phyloP scores from a whole-genome alignment of 2,113 vertebrate species.

The Halcyon senegalensis region DNA sequence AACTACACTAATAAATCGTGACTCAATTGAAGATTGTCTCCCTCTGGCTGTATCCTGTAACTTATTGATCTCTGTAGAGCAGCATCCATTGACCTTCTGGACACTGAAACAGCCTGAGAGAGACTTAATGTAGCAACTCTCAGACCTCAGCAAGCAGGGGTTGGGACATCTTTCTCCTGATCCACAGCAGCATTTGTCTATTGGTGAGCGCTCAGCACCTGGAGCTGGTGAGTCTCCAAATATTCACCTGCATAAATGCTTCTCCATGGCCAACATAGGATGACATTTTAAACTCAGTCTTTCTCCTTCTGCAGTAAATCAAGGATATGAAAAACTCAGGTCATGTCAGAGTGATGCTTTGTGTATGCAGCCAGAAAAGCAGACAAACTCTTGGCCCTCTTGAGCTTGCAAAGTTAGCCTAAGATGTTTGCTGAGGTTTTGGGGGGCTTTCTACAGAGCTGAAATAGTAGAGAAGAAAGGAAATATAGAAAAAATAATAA shows the following conservation, averaged over 20 bases:
- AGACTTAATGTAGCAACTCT: neutral
- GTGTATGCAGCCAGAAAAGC: neutral
- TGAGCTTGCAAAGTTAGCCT: neutral
- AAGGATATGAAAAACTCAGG: neutral
- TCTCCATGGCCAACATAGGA: fast-evolving
- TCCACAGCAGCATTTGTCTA: neutral
- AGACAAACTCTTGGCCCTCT: neutral
- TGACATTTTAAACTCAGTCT: neutral
- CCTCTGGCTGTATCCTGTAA: neutral
- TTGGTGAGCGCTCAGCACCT: neutral
- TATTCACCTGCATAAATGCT: neutral
- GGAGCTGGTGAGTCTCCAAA: neutral
- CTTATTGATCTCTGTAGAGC: neutral
- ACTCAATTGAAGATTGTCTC: fast-evolving
- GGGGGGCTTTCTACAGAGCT: neutral
- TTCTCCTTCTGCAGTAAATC: neutral
- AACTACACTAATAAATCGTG: neutral
- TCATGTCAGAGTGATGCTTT: neutral
- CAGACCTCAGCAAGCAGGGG: neutral
- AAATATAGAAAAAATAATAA: neutral
- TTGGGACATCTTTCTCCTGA: neutral
- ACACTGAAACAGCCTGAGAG: neutral
- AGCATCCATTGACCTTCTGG: neutral
- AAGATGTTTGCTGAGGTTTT: neutral
- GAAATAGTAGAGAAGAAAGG: neutral